A percentile compares a stretch with the other conserved stretches of the same genome.
phyloP scores from a whole-genome alignment of 2,797 vertebrate species.

The Darevskia mixta region DNA sequence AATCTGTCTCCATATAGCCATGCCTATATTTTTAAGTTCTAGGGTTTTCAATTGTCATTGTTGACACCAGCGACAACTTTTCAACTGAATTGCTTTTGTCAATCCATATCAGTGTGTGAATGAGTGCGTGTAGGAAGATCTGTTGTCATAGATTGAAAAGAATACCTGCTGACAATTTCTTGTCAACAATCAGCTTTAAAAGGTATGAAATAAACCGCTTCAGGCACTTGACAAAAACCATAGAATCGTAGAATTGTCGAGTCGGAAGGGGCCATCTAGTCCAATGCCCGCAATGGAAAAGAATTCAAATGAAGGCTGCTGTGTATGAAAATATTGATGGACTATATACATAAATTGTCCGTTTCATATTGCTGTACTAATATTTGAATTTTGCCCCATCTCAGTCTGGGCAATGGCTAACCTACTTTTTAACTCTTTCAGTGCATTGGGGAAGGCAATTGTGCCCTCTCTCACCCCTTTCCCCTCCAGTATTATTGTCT shows the following conservation, averaged over 20 bases:
- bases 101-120: background rate
- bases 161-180: slow-evolving; percentile 1
- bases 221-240: background rate
- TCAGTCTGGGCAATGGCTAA: background rate
- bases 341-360: background rate
- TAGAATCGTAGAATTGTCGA: too few relatives aligned
- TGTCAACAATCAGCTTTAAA: slow-evolving; percentile 8
- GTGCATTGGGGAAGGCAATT: background rate
- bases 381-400: background rate
- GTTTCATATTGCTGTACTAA: background rate
- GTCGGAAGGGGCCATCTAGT: too few relatives aligned
- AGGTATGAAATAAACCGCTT: slow-evolving; percentile 2
- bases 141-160: slow-evolving; percentile 10
- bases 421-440: background rate
- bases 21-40: background rate
- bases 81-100: background rate
- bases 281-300: too few relatives aligned
- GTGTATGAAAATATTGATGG: background rate
- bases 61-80: background rate
- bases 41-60: background rate
- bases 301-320: background rate
- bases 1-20: background rate
- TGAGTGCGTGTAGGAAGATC: background rate
- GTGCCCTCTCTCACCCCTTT: background rate
- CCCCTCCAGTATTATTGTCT: background rate